Evolutionary conservation across 1,140 invertebrate genomes (phyloP), one percentile per base, ranked within the genome.

Genomic region (Camponotus pennsylvanicus): DNA sequence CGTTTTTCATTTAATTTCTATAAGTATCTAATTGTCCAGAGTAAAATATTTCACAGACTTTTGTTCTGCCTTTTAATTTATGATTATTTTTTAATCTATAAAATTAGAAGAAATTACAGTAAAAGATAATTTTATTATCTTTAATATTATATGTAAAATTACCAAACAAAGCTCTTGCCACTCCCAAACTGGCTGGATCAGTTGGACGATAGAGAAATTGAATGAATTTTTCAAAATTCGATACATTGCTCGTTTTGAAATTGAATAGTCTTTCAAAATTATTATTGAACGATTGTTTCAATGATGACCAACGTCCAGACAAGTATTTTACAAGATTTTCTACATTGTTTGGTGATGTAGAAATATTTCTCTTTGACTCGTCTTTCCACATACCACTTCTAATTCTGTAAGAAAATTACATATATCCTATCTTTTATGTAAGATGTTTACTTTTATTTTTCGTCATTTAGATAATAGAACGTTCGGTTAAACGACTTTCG

Each of bases 101-200:
- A 52, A 18, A 45, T 34, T 73, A n/a, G 2, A 0, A 82, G 18
- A 61, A 73, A 61, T 59, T 61, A 27, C 6, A 32, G 1, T 15
- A 45, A 34, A 0, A n/a, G 6, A 34, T 21, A 75, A 73, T 61
- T 21, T 27, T 45, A 27, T 67, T 67, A 67, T 66, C 9, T n/a
- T 64, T 45, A 0, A 18, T 27, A 27, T 40, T 40, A 40, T 32
- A 37, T 15, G 2, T 66, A 67, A 49, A 89, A 95, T 96, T 95
- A 98, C 97, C 98, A 93, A 97, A 98, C 0, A 98, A 93, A 87
- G 97, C 96, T 77, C 98, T 96, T 18, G 97, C 96, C 0, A 98
- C 93, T n/a, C 97, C 98, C 34, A 98, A 95, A 92, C 97, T 97
- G 0, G 97, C 96, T 9, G 97, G 96, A 95, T 98, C 97, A n/a